Evolutionary conservation across 1,140 invertebrate genomes (phyloP), one percentile per base, ranked within the genome.

Genomic region (Ceratina calcarata): DNA sequence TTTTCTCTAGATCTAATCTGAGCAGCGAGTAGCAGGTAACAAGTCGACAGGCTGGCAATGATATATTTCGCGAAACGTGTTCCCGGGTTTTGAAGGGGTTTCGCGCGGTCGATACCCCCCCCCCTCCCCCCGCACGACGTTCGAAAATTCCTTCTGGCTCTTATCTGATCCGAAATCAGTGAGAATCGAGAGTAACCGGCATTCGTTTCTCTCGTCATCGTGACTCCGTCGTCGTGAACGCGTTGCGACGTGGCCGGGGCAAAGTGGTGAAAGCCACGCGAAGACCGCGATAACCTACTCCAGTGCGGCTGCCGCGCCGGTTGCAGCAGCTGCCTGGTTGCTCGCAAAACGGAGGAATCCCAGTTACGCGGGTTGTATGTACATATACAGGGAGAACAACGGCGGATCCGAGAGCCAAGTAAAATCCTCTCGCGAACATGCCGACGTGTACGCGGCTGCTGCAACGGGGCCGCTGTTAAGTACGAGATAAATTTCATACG

Each of bases 211-310:
- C 79, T 83, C 72, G 79, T 81, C 79, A 77, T 77, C 66, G 82
- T 57, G 75, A 69, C 72, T 77, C 64, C n/a, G 73, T 78, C 62
- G 64, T 20, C 61, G 24, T 27, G 68, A 32, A 24, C 45, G 15
- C 62, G 37, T 45, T 45, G 6, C 37, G 73, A 65, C 61, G 60
- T 65, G 61, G 49, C 72, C 72, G 73, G 37, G 37, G 72, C 55
- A 37, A 68, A 68, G 49, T 66, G 76, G 83, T 80, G 83, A 84
- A 83, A 83, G 81, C 83, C 70, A 84, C 58, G 37, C 37, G 37
- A 45, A 67, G n/a, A 62, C 79, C 61, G 53, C 71, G 81, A 83
- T 85, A 85, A 83, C 81, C 83, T 76, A 84, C 84, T 83, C 83
- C 58, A 64, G 74, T 66, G 77, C 71, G 55, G 60, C 66, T 64